Conservation (phyloP, 2,113 vertebrate species). For the Hippocampus mohnikei region DNA sequence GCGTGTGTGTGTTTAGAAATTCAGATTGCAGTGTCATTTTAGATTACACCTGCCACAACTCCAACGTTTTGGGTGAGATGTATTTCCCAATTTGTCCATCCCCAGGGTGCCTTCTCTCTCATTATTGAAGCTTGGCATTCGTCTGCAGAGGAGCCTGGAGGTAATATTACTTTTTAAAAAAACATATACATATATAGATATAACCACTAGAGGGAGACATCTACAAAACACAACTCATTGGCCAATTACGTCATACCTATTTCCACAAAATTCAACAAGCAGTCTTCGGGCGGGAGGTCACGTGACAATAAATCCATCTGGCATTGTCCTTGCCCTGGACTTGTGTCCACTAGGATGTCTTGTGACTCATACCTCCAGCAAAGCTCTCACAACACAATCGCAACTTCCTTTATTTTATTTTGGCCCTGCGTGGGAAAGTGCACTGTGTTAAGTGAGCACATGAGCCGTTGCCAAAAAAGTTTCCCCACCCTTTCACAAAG, state of each 20-base stretch:
- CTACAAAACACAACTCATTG: background rate
- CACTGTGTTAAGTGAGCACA: constrained; percentile 83
- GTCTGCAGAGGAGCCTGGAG: constrained; percentile 79
- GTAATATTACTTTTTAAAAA: constrained; percentile 69
- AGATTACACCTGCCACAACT: background rate
- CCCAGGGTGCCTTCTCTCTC: constrained; percentile 91
- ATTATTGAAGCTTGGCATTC: constrained; percentile 90
- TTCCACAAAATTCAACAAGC: constrained; percentile 16
- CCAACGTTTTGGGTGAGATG: constrained; percentile 10
- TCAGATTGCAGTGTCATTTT: background rate
- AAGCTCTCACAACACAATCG: constrained; percentile 89
- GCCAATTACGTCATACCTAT: constrained; percentile 3
- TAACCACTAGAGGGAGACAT: constrained; percentile 58
- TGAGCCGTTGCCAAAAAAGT: constrained; percentile 77
- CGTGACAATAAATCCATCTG: constrained; percentile 29
- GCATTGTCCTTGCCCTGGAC: constrained; percentile 18
- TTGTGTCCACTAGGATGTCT: constrained; percentile 41
- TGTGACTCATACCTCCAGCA: constrained; percentile 65
- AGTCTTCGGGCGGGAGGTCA: constrained; percentile 1
- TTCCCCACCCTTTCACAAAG: constrained; percentile 81
- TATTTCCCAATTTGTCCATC: constrained; percentile 20
- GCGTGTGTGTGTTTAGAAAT: background rate
- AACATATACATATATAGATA: background rate
- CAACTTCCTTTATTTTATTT: constrained; percentile 98
- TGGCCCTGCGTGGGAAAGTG: constrained; percentile 98